Percentiles rank a stretch among this genome's conserved stretches.
phyloP scores from a whole-genome alignment of 2,888 invertebrate species.

The Mechanitis messenoides region DNA sequence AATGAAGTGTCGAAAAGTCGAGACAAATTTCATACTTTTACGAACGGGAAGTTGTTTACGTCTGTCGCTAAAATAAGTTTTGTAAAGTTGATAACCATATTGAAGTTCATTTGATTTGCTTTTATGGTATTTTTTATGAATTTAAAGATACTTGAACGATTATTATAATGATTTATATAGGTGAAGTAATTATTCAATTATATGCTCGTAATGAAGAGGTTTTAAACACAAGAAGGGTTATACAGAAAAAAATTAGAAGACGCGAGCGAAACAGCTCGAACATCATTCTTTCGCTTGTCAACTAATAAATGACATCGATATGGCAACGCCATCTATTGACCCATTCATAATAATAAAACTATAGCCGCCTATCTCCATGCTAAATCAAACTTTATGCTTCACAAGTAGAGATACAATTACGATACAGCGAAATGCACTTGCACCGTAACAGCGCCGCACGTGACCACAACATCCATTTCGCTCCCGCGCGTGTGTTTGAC shows the following conservation, averaged over 20 bases:
- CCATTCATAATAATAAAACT: conserved; percentile 37
- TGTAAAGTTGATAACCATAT: not conserved
- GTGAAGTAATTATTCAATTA: not conserved
- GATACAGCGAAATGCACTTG: conserved; percentile 56
- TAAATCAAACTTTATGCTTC: conserved; percentile 49
- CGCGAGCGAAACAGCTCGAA: conserved; percentile 19
- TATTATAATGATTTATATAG: too few species aligned
- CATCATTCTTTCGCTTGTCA: conserved; percentile 30
- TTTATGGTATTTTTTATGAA: too few species aligned
- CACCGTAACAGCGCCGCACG: conserved; percentile 50
- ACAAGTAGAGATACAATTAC: conserved; percentile 58
- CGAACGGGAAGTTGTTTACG: conserved; percentile 31
- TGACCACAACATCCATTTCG: conserved; percentile 55
- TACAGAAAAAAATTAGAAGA: conserved; percentile 5
- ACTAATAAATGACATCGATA: conserved; percentile 41
- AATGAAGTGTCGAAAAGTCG: conserved; percentile 45
- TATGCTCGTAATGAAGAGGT: conserved; percentile 20
- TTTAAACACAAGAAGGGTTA: conserved; percentile 15
- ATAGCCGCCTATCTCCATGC: conserved; percentile 29
- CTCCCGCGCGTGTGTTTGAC: conserved; percentile 48
- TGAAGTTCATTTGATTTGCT: too few species aligned
- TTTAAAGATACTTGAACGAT: too few species aligned
- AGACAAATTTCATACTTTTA: conserved; percentile 36
- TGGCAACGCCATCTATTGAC: conserved; percentile 59
- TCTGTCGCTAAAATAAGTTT: conserved; percentile 7